Evolutionary conservation across 35 echinoderm and acorn worm species (phyloP).

Genomic region (Heliocidaris tuberculata): DNA sequence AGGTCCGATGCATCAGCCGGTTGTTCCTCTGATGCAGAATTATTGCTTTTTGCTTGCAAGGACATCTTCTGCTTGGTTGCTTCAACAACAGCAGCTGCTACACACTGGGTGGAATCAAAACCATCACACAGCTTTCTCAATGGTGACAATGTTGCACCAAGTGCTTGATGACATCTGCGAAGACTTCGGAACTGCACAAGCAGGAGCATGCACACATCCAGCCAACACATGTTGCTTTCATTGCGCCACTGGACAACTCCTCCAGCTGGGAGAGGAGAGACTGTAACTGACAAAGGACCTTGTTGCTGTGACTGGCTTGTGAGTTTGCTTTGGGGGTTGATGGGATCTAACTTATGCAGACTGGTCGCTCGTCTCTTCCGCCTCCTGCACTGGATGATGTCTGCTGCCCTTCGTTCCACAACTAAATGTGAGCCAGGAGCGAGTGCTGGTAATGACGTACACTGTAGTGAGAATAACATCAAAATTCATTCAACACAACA

Average conservation of each 20-base stretch:
- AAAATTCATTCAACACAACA: not conserved
- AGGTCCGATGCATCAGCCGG: not conserved
- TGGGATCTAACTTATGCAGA: not conserved
- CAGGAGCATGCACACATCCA: slow-evolving; percentile 73
- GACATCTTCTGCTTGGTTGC: not conserved
- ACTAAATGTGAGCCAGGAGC: slow-evolving; percentile 39
- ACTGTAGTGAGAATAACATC: slow-evolving; percentile 23
- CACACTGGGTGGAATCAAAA: slow-evolving; percentile 70
- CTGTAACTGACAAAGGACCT: not conserved
- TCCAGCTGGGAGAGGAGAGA: not conserved
- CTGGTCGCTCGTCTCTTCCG: slow-evolving; percentile 22
- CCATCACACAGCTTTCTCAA: slow-evolving; percentile 62
- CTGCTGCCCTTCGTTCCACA: slow-evolving; percentile 57
- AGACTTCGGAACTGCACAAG: slow-evolving; percentile 74
- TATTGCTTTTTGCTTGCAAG: not conserved
- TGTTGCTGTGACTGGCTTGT: not conserved
- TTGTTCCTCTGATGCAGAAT: not conserved
- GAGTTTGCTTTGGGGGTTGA: not conserved
- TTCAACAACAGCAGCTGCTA: not conserved
- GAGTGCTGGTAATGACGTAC: not conserved
- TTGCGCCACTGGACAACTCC: slow-evolving; percentile 68
- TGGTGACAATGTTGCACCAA: slow-evolving; percentile 35
- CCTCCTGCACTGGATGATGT: slow-evolving; percentile 55
- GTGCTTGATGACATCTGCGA: slow-evolving; percentile 45
- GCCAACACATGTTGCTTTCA: slow-evolving; percentile 80